phyloP scores from a whole-genome alignment of 2,888 invertebrate genomes.

The Argyresthia goedartella region DNA sequence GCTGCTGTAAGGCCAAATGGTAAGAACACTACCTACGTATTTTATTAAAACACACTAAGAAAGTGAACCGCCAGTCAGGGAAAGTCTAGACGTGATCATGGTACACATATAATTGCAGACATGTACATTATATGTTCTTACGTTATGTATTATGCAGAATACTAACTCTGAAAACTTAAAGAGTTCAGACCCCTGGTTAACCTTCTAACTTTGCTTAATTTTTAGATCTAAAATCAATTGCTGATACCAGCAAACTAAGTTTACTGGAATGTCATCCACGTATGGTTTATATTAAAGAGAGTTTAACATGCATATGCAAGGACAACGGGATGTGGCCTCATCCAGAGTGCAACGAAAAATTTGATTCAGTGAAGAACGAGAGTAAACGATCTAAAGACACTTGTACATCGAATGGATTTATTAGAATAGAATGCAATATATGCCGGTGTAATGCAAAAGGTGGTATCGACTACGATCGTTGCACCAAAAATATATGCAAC shows the following conservation, averaged over 20 bases:
- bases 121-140: too few species aligned
- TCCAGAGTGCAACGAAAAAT: conserved; percentile 21
- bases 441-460: conserved; percentile 37
- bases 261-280: conserved; percentile 23
- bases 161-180: too few species aligned
- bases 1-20: too few species aligned
- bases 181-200: too few species aligned
- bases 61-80: too few species aligned
- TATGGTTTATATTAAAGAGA: conserved; percentile 24
- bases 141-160: too few species aligned
- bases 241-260: not conserved
- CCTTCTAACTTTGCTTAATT: too few species aligned
- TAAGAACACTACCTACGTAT: too few species aligned
- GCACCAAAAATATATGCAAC: conserved; percentile 38
- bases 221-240: too few species aligned
- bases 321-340: conserved; percentile 37
- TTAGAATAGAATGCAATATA: conserved; percentile 36
- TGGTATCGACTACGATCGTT: conserved; percentile 24
- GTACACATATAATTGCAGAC: too few species aligned
- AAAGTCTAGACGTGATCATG: too few species aligned
- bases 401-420: conserved; percentile 32
- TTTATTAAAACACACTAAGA: too few species aligned
- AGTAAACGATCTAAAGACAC: conserved; percentile 7
- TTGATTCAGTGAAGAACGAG: conserved; percentile 17
- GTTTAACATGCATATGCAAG: conserved; percentile 33